Evolutionary conservation across 2,797 vertebrate species (phyloP), one percentile per base, ranked within the genome.

Genomic region (Holocentrus rufus): DNA sequence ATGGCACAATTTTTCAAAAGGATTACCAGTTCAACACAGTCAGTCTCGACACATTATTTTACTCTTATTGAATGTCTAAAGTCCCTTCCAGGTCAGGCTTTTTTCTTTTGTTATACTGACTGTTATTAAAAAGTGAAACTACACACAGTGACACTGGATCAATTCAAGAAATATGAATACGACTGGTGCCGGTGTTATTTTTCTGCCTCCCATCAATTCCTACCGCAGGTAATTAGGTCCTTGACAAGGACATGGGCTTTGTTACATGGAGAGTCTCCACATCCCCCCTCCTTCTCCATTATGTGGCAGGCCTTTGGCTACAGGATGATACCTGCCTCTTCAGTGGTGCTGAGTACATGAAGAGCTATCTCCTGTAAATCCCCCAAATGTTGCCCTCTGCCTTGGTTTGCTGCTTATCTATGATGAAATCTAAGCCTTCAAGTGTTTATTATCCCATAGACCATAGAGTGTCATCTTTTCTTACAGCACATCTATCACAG

Each of bases 171-270:
- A 74, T 39, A 64, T 69, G 59, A 75, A 63, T 62, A 70, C 62
- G 44, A 81, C n/a, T 63, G 56, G 36, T 23, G 30, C 30, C 22
- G 57, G 42, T 58, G 52, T 61, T 62, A 25, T 22, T 31, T 39
- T 54, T 30, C n/a, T 49, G 15, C 34, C 47, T 6, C 39, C 13
- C 56, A 36, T 5, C 36, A 5, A 2, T 60, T 71, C 46, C 65
- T 63, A 65, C 80, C 78, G 74, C 67, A 79, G 64, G 76, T 85
- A 87, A 85, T 85, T 82, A 84, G 77, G 73, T 83, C 74, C 78
- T 77, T 77, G 79, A 82, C 82, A 87, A 86, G 87, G 82, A 87
- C 85, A 75, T 3, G 50, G 68, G 36, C 36, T 39, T 39, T 39
- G 36, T 10, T 39, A 9, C 8, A 39, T 39, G 36, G 36, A 7